phyloP scores from a whole-genome alignment of 2,888 invertebrate species.

The Mesorhabditis belari region DNA sequence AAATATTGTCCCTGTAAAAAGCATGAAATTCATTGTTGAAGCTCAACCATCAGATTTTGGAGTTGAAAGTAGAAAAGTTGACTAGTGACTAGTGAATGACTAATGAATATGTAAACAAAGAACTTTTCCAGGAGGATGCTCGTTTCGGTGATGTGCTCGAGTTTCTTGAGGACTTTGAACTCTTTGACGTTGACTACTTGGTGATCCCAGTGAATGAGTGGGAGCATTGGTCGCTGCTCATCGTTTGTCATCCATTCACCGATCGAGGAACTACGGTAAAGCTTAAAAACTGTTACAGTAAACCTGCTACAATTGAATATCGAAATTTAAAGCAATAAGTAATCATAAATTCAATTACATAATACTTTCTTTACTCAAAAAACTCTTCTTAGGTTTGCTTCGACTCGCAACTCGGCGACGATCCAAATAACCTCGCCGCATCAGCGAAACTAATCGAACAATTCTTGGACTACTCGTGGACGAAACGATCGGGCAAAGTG shows the following conservation, averaged over 20 bases:
- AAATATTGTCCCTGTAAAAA: too few relatives aligned
- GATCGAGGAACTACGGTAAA: conserved; percentile 20
- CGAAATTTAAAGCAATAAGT: too few relatives aligned
- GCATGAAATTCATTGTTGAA: too few relatives aligned
- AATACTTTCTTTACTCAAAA: too few relatives aligned
- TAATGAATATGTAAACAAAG: too few relatives aligned
- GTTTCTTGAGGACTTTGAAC: conserved; percentile 40
- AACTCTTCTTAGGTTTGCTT: conserved; percentile 17
- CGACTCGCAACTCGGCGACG: conserved; percentile 35
- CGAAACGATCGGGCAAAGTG: conserved; percentile 12
- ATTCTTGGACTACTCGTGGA: conserved; percentile 32
- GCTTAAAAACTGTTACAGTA: too few relatives aligned
- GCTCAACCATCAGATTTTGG: too few relatives aligned
- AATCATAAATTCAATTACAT: too few relatives aligned
- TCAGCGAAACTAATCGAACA: conserved; percentile 26
- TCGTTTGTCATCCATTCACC: conserved; percentile 38
- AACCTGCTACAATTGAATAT: too few relatives aligned
- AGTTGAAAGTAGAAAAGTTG: too few relatives aligned
- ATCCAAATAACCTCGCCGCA: conserved; percentile 28
- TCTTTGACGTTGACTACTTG: conserved; percentile 44
- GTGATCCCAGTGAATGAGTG: conserved; percentile 45
- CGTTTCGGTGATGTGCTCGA: conserved; percentile 34
- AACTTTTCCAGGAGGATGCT: conserved; percentile 15
- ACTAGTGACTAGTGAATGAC: too few relatives aligned
- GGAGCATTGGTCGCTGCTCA: conserved; percentile 44